A percentile compares a stretch with the other conserved stretches of the same genome.
Evolutionary conservation across 2,888 invertebrate species (phyloP).

Genomic region (Mimachlamys varia): DNA sequence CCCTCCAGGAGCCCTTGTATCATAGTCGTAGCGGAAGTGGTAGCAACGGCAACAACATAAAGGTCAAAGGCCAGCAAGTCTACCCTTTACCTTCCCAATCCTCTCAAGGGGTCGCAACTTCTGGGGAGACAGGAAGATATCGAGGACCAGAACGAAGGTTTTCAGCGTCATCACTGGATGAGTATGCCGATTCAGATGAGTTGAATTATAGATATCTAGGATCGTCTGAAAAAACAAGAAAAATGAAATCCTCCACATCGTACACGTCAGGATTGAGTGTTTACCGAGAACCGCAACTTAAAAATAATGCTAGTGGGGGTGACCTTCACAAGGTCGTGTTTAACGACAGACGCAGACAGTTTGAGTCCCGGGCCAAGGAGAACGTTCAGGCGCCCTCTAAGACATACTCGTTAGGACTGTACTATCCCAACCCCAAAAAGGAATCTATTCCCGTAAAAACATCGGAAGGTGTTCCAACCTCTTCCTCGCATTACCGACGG

Average conservation of each 20-base stretch:
- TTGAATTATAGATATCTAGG: neutral
- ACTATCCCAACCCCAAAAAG: slow-evolving; percentile 64
- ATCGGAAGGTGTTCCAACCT: slow-evolving; percentile 61
- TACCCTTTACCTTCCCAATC: slow-evolving; percentile 39
- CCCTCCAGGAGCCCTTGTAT: slow-evolving; percentile 41
- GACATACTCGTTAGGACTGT: slow-evolving; percentile 74
- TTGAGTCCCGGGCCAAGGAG: slow-evolving; percentile 63
- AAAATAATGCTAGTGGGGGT: slow-evolving; percentile 53
- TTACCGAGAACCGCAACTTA: slow-evolving; percentile 56
- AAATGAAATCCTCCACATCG: slow-evolving; percentile 63
- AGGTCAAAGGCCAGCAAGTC: slow-evolving; percentile 42
- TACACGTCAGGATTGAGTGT: slow-evolving; percentile 67
- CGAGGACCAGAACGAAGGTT: slow-evolving; percentile 39
- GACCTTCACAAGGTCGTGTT: slow-evolving; percentile 57
- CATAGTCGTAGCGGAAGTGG: slow-evolving; percentile 45
- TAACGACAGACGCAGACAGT: slow-evolving; percentile 60
- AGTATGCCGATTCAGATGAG: slow-evolving; percentile 9
- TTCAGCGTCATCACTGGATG: neutral
- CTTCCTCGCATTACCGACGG: slow-evolving; percentile 52
- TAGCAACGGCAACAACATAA: slow-evolving; percentile 39
- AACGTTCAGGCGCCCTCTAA: slow-evolving; percentile 61
- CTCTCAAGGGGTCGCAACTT: slow-evolving; percentile 31
- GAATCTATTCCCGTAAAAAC: slow-evolving; percentile 59
- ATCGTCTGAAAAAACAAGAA: slow-evolving; percentile 47
- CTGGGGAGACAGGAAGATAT: slow-evolving; percentile 41